A percentile compares a stretch with the other conserved stretches of the same genome.
Evolutionary conservation across 37 sponge, comb jelly and placozoan species (phyloP).

Genomic region (Agelas oroides): DNA sequence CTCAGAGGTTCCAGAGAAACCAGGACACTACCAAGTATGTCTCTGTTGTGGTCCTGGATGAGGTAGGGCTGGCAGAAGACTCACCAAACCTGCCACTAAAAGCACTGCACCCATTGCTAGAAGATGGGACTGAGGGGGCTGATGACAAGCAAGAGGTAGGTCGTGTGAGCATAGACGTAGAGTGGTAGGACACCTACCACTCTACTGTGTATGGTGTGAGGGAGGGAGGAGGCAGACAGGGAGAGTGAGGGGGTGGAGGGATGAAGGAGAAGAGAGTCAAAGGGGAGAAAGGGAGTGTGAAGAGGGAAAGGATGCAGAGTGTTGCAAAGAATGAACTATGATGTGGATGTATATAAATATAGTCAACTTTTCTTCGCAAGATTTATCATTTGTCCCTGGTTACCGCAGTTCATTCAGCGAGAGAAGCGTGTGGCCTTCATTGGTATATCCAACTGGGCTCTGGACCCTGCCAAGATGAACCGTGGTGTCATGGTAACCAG

Average conservation of each 20-base stretch:
- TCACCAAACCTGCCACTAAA: conserved; percentile 93
- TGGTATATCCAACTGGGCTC: conserved; percentile 94
- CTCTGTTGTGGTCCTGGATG: conserved; percentile 92
- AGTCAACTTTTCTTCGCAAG: not conserved
- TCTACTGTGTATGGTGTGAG: not conserved
- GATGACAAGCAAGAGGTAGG: conserved; percentile 54
- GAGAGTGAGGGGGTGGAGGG: too few species aligned
- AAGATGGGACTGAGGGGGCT: conserved; percentile 90
- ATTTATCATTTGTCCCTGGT: not conserved
- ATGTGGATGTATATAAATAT: not conserved
- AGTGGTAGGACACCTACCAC: too few species aligned
- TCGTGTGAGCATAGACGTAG: too few species aligned
- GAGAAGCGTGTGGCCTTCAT: conserved; percentile 79
- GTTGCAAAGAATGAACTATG: too few species aligned
- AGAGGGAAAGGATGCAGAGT: too few species aligned
- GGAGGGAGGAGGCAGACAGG: not conserved
- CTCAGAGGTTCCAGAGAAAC: conserved; percentile 67
- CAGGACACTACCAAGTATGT: conserved; percentile 65
- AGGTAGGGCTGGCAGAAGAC: conserved; percentile 97
- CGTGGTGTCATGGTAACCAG: conserved; percentile 87
- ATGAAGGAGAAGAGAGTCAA: too few species aligned
- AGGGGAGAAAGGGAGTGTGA: too few species aligned
- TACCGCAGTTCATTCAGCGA: conserved; percentile 35
- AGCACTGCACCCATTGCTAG: conserved; percentile 93
- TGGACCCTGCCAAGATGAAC: conserved; percentile 97